phyloP scores from a whole-genome alignment of 92 coral and sea anemone genomes.

The Porites divaricata region DNA sequence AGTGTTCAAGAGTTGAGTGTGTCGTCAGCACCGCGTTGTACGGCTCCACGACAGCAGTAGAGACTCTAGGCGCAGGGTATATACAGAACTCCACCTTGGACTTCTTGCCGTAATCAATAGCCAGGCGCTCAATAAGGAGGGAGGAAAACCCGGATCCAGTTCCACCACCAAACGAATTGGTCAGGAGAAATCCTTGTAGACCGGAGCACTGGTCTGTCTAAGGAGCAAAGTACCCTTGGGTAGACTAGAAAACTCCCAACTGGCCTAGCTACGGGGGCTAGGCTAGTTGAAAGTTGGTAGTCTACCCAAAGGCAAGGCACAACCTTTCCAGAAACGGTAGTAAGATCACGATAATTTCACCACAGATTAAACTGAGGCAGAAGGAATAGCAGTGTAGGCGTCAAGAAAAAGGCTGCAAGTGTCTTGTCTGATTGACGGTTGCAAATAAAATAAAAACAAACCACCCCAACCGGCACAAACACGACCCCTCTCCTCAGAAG shows the following conservation, averaged over 20 bases:
- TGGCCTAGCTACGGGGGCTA: neutral
- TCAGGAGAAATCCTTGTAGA: conserved; percentile 85
- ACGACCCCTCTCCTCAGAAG: conserved; percentile 18
- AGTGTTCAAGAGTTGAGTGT: conserved; percentile 89
- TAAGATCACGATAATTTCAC: neutral
- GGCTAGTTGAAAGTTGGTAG: conserved; percentile 3
- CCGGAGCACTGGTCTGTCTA: conserved; percentile 91
- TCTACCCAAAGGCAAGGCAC: conserved; percentile 44
- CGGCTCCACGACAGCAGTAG: conserved; percentile 86
- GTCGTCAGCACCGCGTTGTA: conserved; percentile 86
- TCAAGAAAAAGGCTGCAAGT: conserved; percentile 12
- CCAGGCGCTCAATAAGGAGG: conserved; percentile 69
- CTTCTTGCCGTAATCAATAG: conserved; percentile 83
- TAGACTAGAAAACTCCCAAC: conserved; percentile 47
- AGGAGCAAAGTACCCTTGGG: conserved; percentile 31
- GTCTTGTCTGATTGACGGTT: conserved; percentile 12
- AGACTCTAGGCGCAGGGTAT: conserved; percentile 80
- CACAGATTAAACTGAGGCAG: conserved; percentile 16
- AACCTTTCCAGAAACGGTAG: neutral
- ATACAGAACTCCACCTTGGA: conserved; percentile 83
- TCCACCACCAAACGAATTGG: conserved; percentile 87
- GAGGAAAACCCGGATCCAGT: conserved; percentile 87
- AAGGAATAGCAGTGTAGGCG: conserved; percentile 9
- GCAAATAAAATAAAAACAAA: conserved; percentile 41
- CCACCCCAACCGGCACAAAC: conserved; percentile 36